Percentiles rank a stretch among this genome's conserved stretches.
Evolutionary conservation across 2,888 invertebrate genomes (phyloP).

Genomic region (Athalia rosae): DNA sequence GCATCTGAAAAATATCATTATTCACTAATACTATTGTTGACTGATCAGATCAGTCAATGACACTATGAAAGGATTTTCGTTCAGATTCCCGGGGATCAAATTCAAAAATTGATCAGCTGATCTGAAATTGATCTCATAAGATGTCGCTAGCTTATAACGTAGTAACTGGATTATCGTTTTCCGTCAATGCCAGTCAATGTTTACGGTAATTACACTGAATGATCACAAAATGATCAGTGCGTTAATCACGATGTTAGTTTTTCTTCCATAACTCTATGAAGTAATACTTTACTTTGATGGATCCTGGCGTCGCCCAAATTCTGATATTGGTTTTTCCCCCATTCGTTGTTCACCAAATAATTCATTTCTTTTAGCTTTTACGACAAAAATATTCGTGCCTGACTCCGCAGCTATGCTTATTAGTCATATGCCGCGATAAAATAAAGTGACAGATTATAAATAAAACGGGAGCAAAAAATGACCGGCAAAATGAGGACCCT

Average conservation of each 20-base stretch:
- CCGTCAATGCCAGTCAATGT: no score
- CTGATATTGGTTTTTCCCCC: slow-evolving; percentile 59
- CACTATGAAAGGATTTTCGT: no score
- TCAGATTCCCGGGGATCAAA: no score
- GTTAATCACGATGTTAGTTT: no score
- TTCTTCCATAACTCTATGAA: no score
- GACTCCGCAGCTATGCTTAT: neutral
- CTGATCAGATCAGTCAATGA: no score
- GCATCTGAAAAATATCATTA: slow-evolving; percentile 48
- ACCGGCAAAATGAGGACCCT: slow-evolving; percentile 1
- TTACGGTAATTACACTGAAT: no score
- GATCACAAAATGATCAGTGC: no score
- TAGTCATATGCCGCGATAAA: slow-evolving; percentile 4
- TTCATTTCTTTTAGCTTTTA: slow-evolving; percentile 53
- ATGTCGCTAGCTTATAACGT: no score
- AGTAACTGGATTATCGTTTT: no score
- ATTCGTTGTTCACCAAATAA: slow-evolving; percentile 57
- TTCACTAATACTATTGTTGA: neutral
- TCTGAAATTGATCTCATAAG: no score
- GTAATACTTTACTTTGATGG: slow-evolving; percentile 46
- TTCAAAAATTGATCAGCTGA: no score
- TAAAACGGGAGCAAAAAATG: neutral
- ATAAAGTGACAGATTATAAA: neutral
- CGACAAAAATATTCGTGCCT: neutral
- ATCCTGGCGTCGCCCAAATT: slow-evolving; percentile 52